Conservation (phyloP, 2,113 vertebrate species). For the Pelodiscus sinensis region DNA sequence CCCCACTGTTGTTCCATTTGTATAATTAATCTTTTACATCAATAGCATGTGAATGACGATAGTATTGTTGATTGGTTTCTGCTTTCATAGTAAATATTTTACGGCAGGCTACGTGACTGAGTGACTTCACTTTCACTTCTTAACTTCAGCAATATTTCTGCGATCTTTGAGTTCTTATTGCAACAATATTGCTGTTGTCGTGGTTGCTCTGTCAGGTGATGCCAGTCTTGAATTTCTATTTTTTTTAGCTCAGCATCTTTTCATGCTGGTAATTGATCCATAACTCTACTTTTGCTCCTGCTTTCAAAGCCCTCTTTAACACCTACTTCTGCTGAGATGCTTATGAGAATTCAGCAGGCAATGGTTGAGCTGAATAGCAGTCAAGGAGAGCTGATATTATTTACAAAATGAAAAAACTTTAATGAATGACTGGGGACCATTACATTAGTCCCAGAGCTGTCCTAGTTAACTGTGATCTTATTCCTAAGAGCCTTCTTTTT, state of each 20-base stretch:
- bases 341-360: neutral
- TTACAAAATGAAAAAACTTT: neutral
- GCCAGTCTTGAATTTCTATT: neutral
- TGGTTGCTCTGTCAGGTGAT: neutral
- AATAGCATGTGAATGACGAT: conserved; percentile 52
- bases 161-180: too few species aligned
- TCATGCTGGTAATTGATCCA: neutral
- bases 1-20: conserved; percentile 49
- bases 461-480: neutral
- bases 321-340: neutral
- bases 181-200: neutral
- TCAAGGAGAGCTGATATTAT: conserved; percentile 13
- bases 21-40: conserved; percentile 43
- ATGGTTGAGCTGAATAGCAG: neutral
- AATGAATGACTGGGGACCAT: conserved; percentile 5
- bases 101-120: conserved; percentile 54
- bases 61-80: conserved; percentile 51
- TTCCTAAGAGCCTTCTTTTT: neutral
- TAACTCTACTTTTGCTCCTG: neutral
- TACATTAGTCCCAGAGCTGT: neutral
- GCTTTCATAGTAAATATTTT: conserved; percentile 46
- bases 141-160: neutral
- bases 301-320: neutral
- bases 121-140: conserved; percentile 33
- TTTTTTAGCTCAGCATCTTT: neutral